Evolutionary conservation across 2,888 invertebrate species (phyloP).

Genomic region (Caenorhabditis drosophilae): DNA sequence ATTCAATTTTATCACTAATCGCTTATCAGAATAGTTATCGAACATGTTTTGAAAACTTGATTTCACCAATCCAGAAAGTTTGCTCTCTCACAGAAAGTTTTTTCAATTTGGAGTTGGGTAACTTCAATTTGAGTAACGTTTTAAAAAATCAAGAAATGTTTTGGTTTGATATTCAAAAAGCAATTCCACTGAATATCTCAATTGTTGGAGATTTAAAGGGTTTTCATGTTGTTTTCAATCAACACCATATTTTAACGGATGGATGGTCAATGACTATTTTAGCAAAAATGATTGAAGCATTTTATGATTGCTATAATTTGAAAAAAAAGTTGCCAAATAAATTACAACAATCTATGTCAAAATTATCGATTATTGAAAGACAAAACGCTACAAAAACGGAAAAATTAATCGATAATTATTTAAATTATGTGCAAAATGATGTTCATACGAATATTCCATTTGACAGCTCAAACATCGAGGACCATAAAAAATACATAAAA

Average conservation of each 20-base stretch:
- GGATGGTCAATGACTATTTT: constrained; percentile 67
- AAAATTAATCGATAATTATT: not conserved
- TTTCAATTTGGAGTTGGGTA: constrained; percentile 16
- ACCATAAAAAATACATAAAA: constrained; percentile 9
- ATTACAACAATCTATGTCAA: not conserved
- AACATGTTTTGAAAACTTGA: constrained; percentile 20
- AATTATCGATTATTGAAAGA: not conserved
- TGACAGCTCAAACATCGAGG: constrained; percentile 5
- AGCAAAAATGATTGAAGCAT: constrained; percentile 35
- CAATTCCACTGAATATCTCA: constrained; percentile 23
- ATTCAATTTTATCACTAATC: constrained; percentile 35
- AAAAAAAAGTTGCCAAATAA: not conserved
- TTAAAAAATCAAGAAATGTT: constrained; percentile 12
- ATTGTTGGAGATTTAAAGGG: constrained; percentile 9
- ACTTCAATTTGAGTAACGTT: constrained; percentile 2
- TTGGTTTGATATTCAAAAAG: constrained; percentile 27
- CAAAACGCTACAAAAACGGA: too few relatives aligned
- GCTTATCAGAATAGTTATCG: constrained; percentile 50
- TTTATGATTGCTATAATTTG: constrained; percentile 15
- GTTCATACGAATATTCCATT: constrained; percentile 19
- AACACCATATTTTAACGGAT: constrained; percentile 66
- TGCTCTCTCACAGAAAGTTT: constrained; percentile 52
- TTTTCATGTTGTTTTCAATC: constrained; percentile 48
- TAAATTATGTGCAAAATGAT: not conserved
- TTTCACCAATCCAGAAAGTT: constrained; percentile 25